Evolutionary conservation across 1,140 invertebrate species (phyloP).

Genomic region (Drosophila littoralis): DNA sequence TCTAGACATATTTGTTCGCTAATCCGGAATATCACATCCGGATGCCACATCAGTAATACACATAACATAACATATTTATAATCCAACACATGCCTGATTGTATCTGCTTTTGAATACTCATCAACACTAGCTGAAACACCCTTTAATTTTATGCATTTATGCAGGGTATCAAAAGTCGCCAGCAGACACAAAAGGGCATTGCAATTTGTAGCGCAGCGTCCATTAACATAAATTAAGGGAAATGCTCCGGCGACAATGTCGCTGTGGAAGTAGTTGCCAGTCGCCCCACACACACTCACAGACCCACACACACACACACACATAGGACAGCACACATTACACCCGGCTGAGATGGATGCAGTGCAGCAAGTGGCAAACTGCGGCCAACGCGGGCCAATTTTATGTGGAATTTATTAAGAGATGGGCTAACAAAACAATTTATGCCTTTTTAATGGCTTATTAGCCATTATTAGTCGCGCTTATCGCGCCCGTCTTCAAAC

Average conservation of each 20-base stretch:
- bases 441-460: conserved; percentile 82
- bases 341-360: conserved; percentile 39
- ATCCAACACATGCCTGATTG: too few relatives aligned
- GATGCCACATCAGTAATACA: too few relatives aligned
- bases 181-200: conserved; percentile 70
- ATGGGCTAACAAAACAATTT: conserved; percentile 80
- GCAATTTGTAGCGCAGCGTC: conserved; percentile 74
- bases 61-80: too few relatives aligned
- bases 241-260: conserved; percentile 45
- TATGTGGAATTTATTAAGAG: conserved; percentile 79
- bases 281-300: conserved; percentile 3
- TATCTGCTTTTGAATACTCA: too few relatives aligned
- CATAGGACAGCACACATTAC: not conserved
- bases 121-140: conserved; percentile 1
- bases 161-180: conserved; percentile 28
- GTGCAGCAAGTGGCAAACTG: conserved; percentile 47
- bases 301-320: not conserved
- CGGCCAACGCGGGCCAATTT: conserved; percentile 47
- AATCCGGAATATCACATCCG: too few relatives aligned
- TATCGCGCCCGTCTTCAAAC: conserved; percentile 64
- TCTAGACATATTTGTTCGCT: too few relatives aligned
- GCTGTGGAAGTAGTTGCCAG: conserved; percentile 17
- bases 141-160: not conserved
- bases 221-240: conserved; percentile 80
- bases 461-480: conserved; percentile 83